Base-by-base conservation (phyloP, 2,888 invertebrate genomes). In the Linhomoeus sp. region DNA sequence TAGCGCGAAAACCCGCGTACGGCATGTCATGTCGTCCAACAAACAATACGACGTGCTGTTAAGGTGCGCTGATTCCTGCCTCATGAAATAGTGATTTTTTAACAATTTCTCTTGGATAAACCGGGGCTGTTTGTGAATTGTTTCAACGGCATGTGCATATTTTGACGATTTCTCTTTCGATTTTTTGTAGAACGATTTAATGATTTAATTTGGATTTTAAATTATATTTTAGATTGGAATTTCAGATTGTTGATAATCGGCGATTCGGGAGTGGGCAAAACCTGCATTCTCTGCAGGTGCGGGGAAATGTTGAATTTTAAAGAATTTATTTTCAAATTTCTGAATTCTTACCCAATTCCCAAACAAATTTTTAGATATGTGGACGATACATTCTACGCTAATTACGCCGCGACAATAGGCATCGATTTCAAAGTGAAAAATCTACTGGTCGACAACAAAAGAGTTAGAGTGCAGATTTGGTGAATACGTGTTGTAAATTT, bases 231-330 rank as follows among this genome's bases (percentile, higher is more conserved):
- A n/a, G n/a, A n/a, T n/a, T n/a, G n/a, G n/a, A n/a, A n/a, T n/a
- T 22, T 49, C 2, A 40, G 47, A 22, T 17, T 49, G 17, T 29
- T 49, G 26, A 22, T 49, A 38, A 48, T 51, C 29, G 49, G 52
- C 35, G 49, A 48, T 41, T 49, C 53, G 5, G 51, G 45, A 12
- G 51, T 48, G 5, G 50, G 49, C 3, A 49, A 52, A 29, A 52
- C 45, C n/a, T 46, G 46, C 22, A 23, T 49, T 3, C 49, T 49
- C 14, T 52, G 45, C 36, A 19, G 38, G 45, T 45, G 20, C 3
- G 42, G 9, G 7, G 9, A 9, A n/a, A 14, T 17, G n/a, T 39
- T 39, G 9, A 20, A 12, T 39, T 39, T 9, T n/a, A n/a, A n/a
- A n/a, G n/a, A n/a, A n/a, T n/a, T n/a, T n/a, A n/a, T n/a, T n/a